Evolutionary conservation across 2,888 invertebrate genomes (phyloP).

Genomic region (Oxyteleia sp.): DNA sequence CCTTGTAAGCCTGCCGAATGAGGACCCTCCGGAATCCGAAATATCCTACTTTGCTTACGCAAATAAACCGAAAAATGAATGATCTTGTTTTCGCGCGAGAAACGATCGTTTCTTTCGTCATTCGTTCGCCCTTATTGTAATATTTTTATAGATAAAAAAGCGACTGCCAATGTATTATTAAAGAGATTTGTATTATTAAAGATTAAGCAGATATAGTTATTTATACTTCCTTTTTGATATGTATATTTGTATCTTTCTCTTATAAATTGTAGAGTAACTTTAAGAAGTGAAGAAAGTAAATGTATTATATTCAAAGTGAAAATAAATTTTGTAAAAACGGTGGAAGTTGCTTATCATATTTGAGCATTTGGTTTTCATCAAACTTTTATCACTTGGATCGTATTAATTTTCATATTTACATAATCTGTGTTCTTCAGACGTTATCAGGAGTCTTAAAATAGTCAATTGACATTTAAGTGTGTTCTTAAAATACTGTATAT

Average conservation of each 20-base stretch:
- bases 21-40: constrained; percentile 54
- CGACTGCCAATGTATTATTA: too few species aligned
- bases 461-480: constrained; percentile 31
- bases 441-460: constrained; percentile 15
- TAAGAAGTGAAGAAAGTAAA: too few species aligned
- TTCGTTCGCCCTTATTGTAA: too few species aligned
- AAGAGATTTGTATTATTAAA: too few species aligned
- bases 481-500: constrained; percentile 24
- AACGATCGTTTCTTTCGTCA: too few species aligned
- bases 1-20: constrained; percentile 58
- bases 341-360: too few species aligned
- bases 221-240: too few species aligned
- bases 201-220: too few species aligned
- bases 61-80: constrained; percentile 24
- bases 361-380: too few species aligned
- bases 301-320: constrained; percentile 37
- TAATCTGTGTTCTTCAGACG: neutral
- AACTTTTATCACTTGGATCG: neutral
- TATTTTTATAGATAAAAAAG: too few species aligned
- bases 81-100: constrained; percentile 11
- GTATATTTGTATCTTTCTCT: too few species aligned
- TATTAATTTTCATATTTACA: constrained; percentile 21
- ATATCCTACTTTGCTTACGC: constrained; percentile 40
- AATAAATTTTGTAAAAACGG: constrained; percentile 8
- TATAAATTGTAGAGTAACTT: too few species aligned